Evolutionary conservation across 1,140 invertebrate species (phyloP).

Genomic region (Zaprionus davidi): DNA sequence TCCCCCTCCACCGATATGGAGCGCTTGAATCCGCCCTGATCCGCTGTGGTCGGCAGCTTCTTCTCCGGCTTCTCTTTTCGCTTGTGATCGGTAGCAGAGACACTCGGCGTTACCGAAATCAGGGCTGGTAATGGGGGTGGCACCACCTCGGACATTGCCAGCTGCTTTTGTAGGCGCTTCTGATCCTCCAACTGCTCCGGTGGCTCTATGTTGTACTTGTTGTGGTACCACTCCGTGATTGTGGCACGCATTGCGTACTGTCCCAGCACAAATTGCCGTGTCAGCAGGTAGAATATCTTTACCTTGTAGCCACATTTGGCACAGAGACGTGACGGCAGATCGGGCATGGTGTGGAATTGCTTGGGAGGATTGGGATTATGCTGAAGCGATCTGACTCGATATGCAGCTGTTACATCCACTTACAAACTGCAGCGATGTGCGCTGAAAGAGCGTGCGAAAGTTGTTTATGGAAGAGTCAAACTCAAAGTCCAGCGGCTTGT

Average conservation of each 20-base stretch:
- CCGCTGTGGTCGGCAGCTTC: not conserved
- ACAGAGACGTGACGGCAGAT: conserved; percentile 36
- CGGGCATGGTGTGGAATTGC: conserved; percentile 46
- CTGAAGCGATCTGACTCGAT: not conserved
- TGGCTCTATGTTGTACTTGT: conserved; percentile 20
- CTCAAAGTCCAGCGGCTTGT: conserved; percentile 31
- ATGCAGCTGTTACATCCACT: not conserved
- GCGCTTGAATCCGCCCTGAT: not conserved
- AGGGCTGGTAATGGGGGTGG: not conserved
- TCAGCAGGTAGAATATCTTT: conserved; percentile 35
- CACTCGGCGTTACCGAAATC: not conserved
- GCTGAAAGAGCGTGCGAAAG: conserved; percentile 41
- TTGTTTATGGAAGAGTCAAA: conserved; percentile 34
- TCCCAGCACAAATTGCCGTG: conserved; percentile 33
- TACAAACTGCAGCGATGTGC: conserved; percentile 40
- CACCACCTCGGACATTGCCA: not conserved
- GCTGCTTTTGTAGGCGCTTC: conserved; percentile 2
- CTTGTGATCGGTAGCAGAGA: not conserved
- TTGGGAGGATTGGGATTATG: not conserved
- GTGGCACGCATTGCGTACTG: conserved; percentile 27
- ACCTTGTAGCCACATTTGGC: conserved; percentile 22
- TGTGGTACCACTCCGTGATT: conserved; percentile 13
- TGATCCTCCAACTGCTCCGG: conserved; percentile 35
- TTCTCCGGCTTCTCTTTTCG: not conserved
- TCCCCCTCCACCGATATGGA: conserved; percentile 12